phyloP scores from a whole-genome alignment of 2,888 invertebrate genomes.

The Furcula furcula region DNA sequence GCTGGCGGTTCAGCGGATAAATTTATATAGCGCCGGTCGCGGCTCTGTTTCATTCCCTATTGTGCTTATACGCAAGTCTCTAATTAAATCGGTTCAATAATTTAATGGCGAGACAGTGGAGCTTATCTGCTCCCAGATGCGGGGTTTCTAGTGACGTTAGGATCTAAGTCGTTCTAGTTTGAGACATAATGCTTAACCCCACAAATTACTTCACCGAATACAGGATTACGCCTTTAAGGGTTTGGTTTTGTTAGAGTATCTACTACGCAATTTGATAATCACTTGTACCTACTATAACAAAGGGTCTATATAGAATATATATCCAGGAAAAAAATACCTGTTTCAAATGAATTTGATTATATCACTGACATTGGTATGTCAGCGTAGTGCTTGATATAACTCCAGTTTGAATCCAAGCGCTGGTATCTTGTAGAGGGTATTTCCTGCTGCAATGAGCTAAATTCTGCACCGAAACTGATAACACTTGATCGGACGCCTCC shows the following conservation, averaged over 20 bases:
- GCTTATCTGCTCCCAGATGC: conserved; percentile 6
- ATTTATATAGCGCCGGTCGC: conserved; percentile 3
- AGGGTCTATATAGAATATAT: too few species aligned
- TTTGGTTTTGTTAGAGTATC: too few species aligned
- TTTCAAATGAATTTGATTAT: too few species aligned
- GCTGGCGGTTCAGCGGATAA: neutral
- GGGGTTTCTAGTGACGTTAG: neutral
- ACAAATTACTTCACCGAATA: too few species aligned
- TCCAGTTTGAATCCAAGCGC: too few species aligned
- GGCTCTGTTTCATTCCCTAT: conserved; percentile 9
- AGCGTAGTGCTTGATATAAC: neutral
- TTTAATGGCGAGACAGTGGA: conserved; percentile 19
- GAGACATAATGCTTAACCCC: too few species aligned
- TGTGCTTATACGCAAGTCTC: conserved; percentile 18
- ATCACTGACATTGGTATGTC: too few species aligned
- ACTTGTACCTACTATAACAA: too few species aligned
- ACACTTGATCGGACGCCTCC: conserved; percentile 2
- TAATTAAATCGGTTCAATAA: conserved; percentile 26
- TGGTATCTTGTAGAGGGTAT: too few species aligned
- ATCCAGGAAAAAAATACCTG: too few species aligned
- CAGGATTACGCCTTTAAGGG: too few species aligned
- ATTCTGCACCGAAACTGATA: neutral
- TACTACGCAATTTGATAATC: too few species aligned
- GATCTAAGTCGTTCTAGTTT: neutral
- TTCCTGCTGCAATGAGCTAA: neutral